Conservation (phyloP, 1,140 invertebrate species). For the Lepeophtheirus salmonis region DNA sequence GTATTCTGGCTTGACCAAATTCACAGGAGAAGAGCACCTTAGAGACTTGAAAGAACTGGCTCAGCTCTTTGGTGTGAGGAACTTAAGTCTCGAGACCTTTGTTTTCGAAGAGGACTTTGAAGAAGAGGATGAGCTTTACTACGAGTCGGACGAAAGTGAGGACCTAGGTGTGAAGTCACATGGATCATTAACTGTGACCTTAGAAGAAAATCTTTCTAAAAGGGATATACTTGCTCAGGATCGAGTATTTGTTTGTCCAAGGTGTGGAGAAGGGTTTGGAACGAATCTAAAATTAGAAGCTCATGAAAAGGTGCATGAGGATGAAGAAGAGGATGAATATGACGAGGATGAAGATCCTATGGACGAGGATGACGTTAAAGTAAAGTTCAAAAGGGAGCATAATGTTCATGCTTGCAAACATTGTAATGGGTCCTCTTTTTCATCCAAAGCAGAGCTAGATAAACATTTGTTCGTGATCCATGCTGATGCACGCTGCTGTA, state of each 20-base stretch:
- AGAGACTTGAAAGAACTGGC: background rate
- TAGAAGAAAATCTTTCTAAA: background rate
- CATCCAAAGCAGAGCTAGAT: background rate
- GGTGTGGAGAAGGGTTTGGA: background rate
- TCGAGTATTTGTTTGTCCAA: background rate
- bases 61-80: background rate
- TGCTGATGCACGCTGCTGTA: background rate
- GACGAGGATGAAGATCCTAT: background rate
- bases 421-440: background rate
- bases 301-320: background rate
- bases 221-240: background rate
- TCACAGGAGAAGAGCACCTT: background rate
- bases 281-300: background rate
- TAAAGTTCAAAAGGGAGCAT: background rate
- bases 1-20: background rate
- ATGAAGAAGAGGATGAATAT: too few relatives aligned
- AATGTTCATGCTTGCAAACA: background rate
- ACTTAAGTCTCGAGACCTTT: background rate
- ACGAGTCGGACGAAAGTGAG: background rate
- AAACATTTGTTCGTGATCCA: background rate
- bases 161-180: background rate
- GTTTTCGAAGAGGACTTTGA: background rate
- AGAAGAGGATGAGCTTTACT: background rate
- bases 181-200: background rate
- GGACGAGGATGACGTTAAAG: background rate